Conservation (phyloP, 2,797 vertebrate genomes). For the Etheostoma perlongum region DNA sequence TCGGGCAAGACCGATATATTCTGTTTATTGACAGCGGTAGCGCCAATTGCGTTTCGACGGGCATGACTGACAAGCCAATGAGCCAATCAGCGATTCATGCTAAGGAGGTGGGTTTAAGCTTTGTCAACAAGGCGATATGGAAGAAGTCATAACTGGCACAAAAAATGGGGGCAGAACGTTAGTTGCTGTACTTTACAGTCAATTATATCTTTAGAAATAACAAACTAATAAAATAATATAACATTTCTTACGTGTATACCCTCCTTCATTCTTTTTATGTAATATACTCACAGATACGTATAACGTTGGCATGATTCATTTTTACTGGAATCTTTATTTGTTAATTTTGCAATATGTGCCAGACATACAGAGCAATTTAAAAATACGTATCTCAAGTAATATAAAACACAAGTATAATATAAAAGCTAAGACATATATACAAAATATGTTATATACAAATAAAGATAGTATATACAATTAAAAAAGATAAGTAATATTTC, state of each 20-base stretch:
- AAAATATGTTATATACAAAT: no score
- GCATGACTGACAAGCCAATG: slow-evolving; percentile 30
- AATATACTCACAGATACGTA: no score
- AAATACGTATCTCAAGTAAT: no score
- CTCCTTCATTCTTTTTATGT: neutral
- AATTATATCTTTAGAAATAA: no score
- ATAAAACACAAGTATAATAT: no score
- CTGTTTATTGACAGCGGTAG: slow-evolving; percentile 63
- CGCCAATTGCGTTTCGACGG: slow-evolving; percentile 55
- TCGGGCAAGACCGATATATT: slow-evolving; percentile 47
- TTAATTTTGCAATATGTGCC: no score
- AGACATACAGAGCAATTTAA: no score
- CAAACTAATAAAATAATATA: neutral
- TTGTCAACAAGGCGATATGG: slow-evolving; percentile 82
- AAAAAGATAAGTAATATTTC: no score
- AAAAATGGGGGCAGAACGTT: slow-evolving; percentile 35
- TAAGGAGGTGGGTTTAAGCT: slow-evolving; percentile 48
- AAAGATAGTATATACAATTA: no score
- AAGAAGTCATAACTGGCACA: slow-evolving; percentile 43
- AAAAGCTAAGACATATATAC: no score
- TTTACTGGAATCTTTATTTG: no score
- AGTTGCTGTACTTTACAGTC: neutral
- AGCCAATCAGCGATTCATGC: slow-evolving; percentile 59
- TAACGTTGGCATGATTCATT: no score
- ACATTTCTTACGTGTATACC: neutral